These are phyloP conservation scores for Rosalia funebris DNA, from an alignment of 2,888 invertebrate genomes.

Conservation along the genomic window DNA sequence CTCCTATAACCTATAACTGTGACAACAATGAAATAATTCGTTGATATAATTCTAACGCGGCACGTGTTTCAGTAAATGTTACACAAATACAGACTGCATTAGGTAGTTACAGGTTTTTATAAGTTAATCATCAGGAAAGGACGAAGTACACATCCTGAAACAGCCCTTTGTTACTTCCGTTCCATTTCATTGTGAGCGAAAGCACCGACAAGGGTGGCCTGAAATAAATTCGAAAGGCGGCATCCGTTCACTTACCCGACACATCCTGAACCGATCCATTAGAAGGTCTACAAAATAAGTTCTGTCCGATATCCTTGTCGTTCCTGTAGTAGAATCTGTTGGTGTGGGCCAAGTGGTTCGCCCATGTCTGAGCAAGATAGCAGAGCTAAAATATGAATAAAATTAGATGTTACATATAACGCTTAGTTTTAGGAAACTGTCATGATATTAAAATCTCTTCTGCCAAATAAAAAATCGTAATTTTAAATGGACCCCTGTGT, in stretches of 20 bases:
- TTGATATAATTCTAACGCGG: too few species aligned
- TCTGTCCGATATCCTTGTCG: slow-evolving; percentile 82
- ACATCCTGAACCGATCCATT: slow-evolving; percentile 75
- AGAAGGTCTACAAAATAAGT: slow-evolving; percentile 79
- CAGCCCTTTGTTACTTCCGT: background rate
- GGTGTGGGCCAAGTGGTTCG: slow-evolving; percentile 84
- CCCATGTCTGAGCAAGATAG: slow-evolving; percentile 87
- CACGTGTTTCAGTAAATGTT: too few species aligned
- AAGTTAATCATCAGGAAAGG: too few species aligned
- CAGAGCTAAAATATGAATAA: slow-evolving; percentile 72
- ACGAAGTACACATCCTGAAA: too few species aligned
- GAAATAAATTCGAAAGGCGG: slow-evolving; percentile 2
- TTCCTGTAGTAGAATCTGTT: slow-evolving; percentile 82
- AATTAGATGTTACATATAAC: background rate
- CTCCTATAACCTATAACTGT: too few species aligned
- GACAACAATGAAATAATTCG: too few species aligned
- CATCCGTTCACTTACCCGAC: slow-evolving; percentile 66
- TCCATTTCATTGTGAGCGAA: background rate
- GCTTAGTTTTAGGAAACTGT: background rate
- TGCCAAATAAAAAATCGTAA: too few species aligned
- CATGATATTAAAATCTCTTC: too few species aligned
- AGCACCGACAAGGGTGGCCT: background rate
- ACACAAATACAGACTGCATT: too few species aligned
- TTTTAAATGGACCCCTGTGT: too few species aligned
- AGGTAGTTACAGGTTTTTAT: too few species aligned